Evolutionary conservation across 1,140 invertebrate species (phyloP).

Genomic region (Drosophila rhopaloa): DNA sequence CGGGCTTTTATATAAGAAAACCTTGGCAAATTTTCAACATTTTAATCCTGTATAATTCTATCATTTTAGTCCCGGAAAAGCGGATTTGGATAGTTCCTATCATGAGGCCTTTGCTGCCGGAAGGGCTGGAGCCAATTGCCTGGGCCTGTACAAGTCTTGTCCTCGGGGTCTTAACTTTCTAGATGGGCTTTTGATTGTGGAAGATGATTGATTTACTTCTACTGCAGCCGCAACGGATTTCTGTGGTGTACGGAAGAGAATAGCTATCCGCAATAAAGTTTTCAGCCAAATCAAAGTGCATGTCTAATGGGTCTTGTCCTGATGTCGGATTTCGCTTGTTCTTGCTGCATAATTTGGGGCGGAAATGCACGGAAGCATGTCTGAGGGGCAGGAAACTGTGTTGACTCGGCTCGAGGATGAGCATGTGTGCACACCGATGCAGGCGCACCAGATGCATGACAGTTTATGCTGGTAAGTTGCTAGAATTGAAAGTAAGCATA

Average conservation of each 20-base stretch:
- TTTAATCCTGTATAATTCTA: not conserved
- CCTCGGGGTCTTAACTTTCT: constrained; percentile 53
- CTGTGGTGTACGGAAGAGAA: constrained; percentile 22
- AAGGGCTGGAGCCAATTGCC: constrained; percentile 69
- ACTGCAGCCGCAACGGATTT: not conserved
- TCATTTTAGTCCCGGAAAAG: constrained; percentile 66
- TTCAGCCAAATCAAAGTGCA: constrained; percentile 70
- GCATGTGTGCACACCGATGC: constrained; percentile 24
- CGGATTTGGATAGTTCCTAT: constrained; percentile 69
- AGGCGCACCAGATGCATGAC: constrained; percentile 2
- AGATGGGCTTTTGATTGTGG: constrained; percentile 37
- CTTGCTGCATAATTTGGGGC: constrained; percentile 75
- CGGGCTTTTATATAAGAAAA: no score
- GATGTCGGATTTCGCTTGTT: constrained; percentile 52
- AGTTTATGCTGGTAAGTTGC: constrained; percentile 29
- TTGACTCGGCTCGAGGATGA: constrained; percentile 37
- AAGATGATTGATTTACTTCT: constrained; percentile 65
- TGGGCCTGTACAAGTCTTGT: constrained; percentile 56
- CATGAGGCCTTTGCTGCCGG: constrained; percentile 69
- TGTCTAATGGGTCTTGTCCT: constrained; percentile 70
- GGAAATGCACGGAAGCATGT: constrained; percentile 58
- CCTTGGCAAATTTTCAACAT: not conserved
- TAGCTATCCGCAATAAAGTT: constrained; percentile 63
- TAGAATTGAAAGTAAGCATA: no score
- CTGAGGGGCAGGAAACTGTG: constrained; percentile 59